phyloP scores from a whole-genome alignment of 2,888 invertebrate species.

The Epinotia brunnichana region DNA sequence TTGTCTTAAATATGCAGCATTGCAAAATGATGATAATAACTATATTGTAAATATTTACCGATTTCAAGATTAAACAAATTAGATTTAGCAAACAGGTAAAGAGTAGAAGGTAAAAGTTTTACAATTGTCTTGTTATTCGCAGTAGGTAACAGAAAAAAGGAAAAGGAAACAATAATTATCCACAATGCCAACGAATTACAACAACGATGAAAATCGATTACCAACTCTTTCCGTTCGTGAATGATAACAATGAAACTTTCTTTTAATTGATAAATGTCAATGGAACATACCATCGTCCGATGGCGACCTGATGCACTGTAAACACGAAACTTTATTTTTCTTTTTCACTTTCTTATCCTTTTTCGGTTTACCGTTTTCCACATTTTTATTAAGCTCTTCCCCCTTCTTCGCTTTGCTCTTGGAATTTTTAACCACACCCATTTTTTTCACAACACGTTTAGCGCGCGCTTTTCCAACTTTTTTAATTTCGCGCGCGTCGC shows the following conservation, averaged over 20 bases:
- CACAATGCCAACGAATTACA: conserved; percentile 47
- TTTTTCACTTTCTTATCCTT: conserved; percentile 78
- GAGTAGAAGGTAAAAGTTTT: neutral
- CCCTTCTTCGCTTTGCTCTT: conserved; percentile 68
- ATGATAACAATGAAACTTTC: conserved; percentile 38
- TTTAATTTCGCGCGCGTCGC: conserved; percentile 60
- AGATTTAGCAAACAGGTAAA: neutral
- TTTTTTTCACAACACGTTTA: conserved; percentile 60
- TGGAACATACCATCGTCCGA: conserved; percentile 70
- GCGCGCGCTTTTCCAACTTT: conserved; percentile 54
- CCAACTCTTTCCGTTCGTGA: conserved; percentile 46
- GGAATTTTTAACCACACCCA: conserved; percentile 78
- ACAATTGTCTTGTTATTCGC: conserved; percentile 43
- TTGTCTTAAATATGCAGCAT: no score
- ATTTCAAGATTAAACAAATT: neutral
- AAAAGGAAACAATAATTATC: conserved; percentile 45
- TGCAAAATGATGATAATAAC: no score
- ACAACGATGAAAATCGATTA: conserved; percentile 41
- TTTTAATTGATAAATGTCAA: neutral
- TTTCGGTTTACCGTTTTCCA: conserved; percentile 69
- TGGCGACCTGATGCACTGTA: conserved; percentile 81
- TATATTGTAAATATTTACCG: neutral
- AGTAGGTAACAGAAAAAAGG: conserved; percentile 47
- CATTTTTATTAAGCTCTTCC: conserved; percentile 53
- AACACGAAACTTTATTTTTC: conserved; percentile 80